A percentile compares a stretch with the other conserved stretches of the same genome.
These are phyloP conservation scores for Diceros bicornis DNA, from an alignment of 2,797 vertebrate species.

Conservation along the genomic window DNA sequence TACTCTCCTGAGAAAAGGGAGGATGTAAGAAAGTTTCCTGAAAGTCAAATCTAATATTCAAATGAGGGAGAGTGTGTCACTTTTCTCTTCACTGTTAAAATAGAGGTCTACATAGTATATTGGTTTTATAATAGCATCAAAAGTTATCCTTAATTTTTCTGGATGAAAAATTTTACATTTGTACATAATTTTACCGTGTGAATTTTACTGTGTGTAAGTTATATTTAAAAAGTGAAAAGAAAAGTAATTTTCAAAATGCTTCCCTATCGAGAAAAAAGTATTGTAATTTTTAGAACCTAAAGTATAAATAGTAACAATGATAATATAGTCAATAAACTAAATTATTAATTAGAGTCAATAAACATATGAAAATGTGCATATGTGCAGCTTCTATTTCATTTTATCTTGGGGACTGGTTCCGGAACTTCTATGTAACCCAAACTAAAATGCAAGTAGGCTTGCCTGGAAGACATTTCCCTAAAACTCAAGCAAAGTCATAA, in stretches of 20 bases:
- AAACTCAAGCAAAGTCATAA: background rate
- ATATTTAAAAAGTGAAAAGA: background rate
- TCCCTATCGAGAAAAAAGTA: background rate
- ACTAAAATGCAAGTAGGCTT: background rate
- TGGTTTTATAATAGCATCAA: background rate
- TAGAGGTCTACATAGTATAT: background rate
- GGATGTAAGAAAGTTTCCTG: conserved; percentile 75
- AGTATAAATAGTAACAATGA: conserved; percentile 62
- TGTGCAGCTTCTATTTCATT: conserved; percentile 64
- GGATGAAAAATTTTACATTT: background rate
- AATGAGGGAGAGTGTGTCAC: conserved; percentile 55
- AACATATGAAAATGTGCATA: conserved; percentile 75
- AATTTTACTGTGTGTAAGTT: background rate
- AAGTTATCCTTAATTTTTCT: background rate
- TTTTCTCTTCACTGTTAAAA: conserved; percentile 56
- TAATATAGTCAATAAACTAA: conserved; percentile 64
- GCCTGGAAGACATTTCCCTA: background rate
- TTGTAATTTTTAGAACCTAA: background rate
- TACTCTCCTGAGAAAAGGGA: conserved; percentile 77
- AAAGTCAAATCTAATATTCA: conserved; percentile 73
- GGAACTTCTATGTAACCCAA: background rate
- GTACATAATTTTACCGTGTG: background rate
- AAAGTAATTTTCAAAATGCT: conserved; percentile 43
- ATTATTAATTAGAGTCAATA: conserved; percentile 69
- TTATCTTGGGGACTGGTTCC: conserved; percentile 11